Base-by-base conservation (phyloP, 2,113 vertebrate genomes). In the Scalopus aquaticus region DNA sequence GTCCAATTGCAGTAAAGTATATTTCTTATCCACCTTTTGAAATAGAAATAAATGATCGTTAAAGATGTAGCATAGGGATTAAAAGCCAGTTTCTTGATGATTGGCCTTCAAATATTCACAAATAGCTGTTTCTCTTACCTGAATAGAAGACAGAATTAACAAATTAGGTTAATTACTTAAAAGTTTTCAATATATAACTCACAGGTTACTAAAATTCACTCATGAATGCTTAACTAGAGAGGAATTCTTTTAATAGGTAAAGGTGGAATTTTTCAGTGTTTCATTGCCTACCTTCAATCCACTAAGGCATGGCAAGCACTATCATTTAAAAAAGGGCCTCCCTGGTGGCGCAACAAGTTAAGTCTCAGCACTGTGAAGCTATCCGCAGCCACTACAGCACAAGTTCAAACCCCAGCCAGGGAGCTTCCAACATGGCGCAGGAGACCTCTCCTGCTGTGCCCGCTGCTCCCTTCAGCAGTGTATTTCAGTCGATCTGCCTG, bases 21-120 rank as follows among this genome's bases (percentile, higher is more conserved):
- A 8, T 80, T 76, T 69, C 11, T 64, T 77, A 56, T 5, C 8
- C 8, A 64, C 35, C 58, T 91, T 86, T 76, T 64, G 37, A 76
- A 90, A 67, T 85, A 51, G 30, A 94, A 89, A 86, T 69, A 94
- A 92, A 86, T 69, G 8, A 76, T 62, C 24, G 13, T 2, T 84
- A 72, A 56, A 70, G 15, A 54, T 11, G 10, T 22, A 92, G 32
- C 16, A 5, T n/a, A n/a, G 62, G 60, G 19, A n/a, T 92, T 92
- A 78, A 69, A 2, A 70, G 42, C 58, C 32, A 51, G 16, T 76
- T 85, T 81, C 35, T 26, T 73, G 9, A 26, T 81, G 39, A 30
- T 49, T 92, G 73, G 2, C 46, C n/a, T 85, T 89, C 90, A 62
- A 16, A 6, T 79, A 62, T 89, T 92, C 51, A 80, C 51, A 79